Evolutionary conservation across 35 echinoderm and acorn worm genomes (phyloP), one percentile per base, ranked within the genome.

Genomic region (Ptychodera flava): DNA sequence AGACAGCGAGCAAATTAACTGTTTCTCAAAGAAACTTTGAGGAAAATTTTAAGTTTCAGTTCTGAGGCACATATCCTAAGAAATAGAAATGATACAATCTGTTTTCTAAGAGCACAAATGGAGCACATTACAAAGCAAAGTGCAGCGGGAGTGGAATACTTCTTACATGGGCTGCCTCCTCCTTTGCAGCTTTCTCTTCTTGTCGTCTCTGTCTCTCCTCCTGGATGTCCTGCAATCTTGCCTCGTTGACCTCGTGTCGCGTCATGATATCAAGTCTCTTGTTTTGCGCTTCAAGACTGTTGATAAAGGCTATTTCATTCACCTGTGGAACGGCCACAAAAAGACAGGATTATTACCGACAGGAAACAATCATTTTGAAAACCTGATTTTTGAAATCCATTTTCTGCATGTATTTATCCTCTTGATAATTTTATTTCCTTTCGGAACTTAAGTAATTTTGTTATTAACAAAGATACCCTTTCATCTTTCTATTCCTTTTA

Each of bases 221-320:
- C 85, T 93, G 28, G 77, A 97, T 88, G 88, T 97, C 95, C 77
- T 94, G 93, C 22, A 91, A 88, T 36, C 95, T 84, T 15, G 95
- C 95, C 34, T 97, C 95, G 34, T 94, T 93, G 1, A 89, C 95
- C 38, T 94, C 89, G 79, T 97, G 95, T 38, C 95, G 84, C 0
- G 90, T 90, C 75, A 97, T 78, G 79, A 97, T 97, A 81, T 97
- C 95, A 88, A 92, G 92, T 35, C 85, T 91, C 85, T 97, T 97
- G 82, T 97, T 97, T 34, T 93, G 92, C 12, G 95, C 95, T 33
- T 97, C 95, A 78, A 97, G 52, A 15, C 86, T 86, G 81, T 97
- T 97, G 84, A 97, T 97, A 81, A 97, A 97, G 10, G 95, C 95
- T 81, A 97, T 97, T 86, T 97, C 95, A 94, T 97, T 97, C 82